Conservation (phyloP, 2,113 vertebrate species). For the Microtus montanus region DNA sequence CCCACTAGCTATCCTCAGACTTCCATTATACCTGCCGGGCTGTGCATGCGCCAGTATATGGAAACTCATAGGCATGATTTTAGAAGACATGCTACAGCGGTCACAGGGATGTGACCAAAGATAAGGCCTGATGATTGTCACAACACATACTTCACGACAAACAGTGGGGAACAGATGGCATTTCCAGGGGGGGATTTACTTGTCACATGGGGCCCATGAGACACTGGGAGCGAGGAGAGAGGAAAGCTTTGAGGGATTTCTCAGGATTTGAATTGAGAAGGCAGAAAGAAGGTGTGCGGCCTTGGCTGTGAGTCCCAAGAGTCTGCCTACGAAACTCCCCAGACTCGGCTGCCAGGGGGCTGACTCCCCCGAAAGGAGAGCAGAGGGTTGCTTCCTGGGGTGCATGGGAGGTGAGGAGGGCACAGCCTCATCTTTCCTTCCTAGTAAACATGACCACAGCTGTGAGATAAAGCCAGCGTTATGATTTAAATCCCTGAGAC, state of each 20-base stretch:
- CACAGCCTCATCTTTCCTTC: not conserved
- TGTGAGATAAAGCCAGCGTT: not conserved
- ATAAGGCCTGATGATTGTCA: not conserved
- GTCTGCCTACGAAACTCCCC: not conserved
- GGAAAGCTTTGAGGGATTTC: not conserved
- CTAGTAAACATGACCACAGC: not conserved
- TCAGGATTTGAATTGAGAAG: not conserved
- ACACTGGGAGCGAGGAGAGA: not conserved
- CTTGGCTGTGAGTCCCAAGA: not conserved
- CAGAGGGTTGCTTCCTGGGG: not conserved
- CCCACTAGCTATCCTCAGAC: not conserved
- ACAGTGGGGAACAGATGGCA: not conserved
- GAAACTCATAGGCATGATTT: not conserved
- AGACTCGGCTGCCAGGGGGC: not conserved
- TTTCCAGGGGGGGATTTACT: not conserved
- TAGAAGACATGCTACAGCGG: not conserved
- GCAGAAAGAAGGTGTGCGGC: not conserved
- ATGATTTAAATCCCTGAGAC: slow-evolving; percentile 16
- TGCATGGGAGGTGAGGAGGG: not conserved
- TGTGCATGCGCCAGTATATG: not conserved
- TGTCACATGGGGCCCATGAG: not conserved
- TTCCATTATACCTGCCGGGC: not conserved
- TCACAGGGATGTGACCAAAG: not conserved
- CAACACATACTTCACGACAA: not conserved
- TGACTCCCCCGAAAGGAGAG: rapidly evolving